Percentiles rank a stretch among this genome's conserved stretches.
phyloP scores from a whole-genome alignment of 2,113 vertebrate species.

The Aegithalos caudatus region DNA sequence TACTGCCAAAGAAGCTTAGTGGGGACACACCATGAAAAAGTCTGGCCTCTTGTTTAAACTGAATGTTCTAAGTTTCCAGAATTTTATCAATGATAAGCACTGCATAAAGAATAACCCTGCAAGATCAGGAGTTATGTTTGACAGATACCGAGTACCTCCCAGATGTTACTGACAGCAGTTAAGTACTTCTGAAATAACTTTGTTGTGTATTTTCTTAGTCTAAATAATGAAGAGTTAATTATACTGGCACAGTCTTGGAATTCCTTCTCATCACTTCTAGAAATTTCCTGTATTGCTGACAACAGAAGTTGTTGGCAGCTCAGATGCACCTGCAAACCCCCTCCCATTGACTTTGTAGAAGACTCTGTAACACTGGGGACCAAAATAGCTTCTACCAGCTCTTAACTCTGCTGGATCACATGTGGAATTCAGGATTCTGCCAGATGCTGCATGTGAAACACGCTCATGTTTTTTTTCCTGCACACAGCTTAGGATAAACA shows the following conservation, averaged over 20 bases:
- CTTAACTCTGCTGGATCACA: neutral
- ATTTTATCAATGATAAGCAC: neutral
- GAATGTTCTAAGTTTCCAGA: neutral
- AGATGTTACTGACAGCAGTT: neutral
- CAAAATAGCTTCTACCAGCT: neutral
- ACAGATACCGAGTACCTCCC: neutral
- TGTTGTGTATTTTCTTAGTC: neutral
- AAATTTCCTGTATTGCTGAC: neutral
- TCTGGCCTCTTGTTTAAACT: neutral
- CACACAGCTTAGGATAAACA: neutral
- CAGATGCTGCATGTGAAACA: neutral
- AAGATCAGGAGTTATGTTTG: neutral
- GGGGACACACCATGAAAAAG: neutral
- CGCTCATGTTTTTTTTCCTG: neutral
- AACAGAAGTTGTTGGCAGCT: neutral
- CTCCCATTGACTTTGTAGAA: neutral
- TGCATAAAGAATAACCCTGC: neutral
- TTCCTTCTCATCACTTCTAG: neutral
- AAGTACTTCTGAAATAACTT: neutral
- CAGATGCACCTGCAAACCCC: neutral
- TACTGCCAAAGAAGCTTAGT: neutral
- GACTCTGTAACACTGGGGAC: neutral
- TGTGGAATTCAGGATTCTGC: neutral
- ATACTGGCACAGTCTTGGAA: neutral
- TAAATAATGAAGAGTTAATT: neutral